Evolutionary conservation across 2,113 vertebrate genomes (phyloP).

Genomic region (Anarhynchus alexandrinus): DNA sequence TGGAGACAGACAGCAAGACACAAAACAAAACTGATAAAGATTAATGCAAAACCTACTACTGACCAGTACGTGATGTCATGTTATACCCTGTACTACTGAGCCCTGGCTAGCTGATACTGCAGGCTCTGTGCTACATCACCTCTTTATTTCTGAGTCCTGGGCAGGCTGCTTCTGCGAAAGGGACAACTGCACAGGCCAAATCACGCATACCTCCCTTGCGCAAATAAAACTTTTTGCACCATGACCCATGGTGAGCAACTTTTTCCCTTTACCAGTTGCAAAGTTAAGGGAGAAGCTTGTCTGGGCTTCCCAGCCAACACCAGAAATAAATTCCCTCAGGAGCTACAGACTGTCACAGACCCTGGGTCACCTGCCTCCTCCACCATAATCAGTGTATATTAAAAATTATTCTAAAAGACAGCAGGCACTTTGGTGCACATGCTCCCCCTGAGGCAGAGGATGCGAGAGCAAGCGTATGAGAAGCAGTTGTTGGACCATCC

Average conservation of each 20-base stretch:
- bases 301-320: not conserved
- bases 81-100: not conserved
- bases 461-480: rapidly evolving
- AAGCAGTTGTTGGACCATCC: not conserved
- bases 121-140: not conserved
- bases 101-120: not conserved
- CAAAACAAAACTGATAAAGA: not conserved
- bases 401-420: not conserved
- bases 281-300: not conserved
- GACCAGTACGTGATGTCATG: rapidly evolving
- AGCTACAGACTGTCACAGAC: not conserved
- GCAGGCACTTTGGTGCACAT: not conserved
- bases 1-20: not conserved
- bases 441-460: not conserved
- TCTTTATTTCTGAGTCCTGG: not conserved
- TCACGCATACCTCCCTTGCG: not conserved
- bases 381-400: not conserved
- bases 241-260: not conserved
- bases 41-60: not conserved
- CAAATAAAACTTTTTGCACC: not conserved
- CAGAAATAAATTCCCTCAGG: not conserved
- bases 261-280: not conserved
- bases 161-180: not conserved
- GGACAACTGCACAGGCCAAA: not conserved
- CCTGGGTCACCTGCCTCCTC: not conserved